Conservation (phyloP, 2,888 invertebrate species). For the Nipponacmea schrenckii region DNA sequence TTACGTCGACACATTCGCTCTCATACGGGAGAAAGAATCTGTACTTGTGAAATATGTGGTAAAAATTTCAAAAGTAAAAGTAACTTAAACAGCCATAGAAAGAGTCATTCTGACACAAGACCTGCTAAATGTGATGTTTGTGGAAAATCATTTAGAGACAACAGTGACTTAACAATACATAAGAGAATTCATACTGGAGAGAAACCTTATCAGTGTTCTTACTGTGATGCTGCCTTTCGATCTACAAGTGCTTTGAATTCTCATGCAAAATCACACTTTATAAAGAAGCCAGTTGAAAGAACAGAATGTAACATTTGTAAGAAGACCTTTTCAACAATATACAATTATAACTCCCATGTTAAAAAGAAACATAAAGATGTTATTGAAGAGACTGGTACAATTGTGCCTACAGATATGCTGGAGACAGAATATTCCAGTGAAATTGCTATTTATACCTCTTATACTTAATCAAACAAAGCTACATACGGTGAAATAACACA, state of each 20-base stretch:
- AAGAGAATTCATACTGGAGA: conserved; percentile 1
- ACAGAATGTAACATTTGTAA: background rate
- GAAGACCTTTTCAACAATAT: background rate
- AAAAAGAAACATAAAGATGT: too few species aligned
- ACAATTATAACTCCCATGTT: too few species aligned
- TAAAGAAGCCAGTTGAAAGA: background rate
- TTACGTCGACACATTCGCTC: conserved; percentile 14
- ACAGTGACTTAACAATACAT: background rate
- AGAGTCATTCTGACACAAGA: conserved; percentile 19
- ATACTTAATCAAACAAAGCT: too few species aligned
- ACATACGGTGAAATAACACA: too few species aligned
- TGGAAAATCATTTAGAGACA: conserved; percentile 1
- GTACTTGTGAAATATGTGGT: conserved; percentile 24
- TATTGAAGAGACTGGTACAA: too few species aligned
- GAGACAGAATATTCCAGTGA: too few species aligned
- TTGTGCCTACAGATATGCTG: too few species aligned
- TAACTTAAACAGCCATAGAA: conserved; percentile 20
- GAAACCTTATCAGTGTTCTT: background rate
- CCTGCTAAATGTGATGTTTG: conserved; percentile 24
- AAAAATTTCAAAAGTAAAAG: conserved; percentile 26
- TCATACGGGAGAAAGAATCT: conserved; percentile 16
- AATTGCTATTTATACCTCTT: too few species aligned
- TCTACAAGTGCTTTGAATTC: background rate
- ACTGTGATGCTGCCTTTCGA: background rate
- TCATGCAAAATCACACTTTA: background rate